Evolutionary conservation across 1,140 invertebrate genomes (phyloP).

Genomic region (Maconellicoccus hirsutus): DNA sequence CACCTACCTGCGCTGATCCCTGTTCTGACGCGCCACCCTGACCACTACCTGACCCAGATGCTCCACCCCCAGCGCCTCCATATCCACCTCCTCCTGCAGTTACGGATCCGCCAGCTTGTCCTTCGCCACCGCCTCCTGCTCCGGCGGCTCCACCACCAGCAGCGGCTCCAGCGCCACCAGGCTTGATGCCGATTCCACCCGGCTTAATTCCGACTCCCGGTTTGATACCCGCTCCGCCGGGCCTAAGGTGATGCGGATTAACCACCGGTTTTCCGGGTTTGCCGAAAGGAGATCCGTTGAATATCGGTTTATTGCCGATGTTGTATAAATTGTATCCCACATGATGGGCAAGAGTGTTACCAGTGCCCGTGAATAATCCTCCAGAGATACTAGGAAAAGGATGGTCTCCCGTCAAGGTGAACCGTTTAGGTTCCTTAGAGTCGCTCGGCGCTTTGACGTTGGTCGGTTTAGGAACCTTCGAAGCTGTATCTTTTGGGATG

Average conservation of each 20-base stretch:
- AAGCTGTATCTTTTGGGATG: background rate
- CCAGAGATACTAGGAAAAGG: background rate
- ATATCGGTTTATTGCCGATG: background rate
- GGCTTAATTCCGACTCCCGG: no score
- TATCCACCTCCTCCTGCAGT: background rate
- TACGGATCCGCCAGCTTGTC: background rate
- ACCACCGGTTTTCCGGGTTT: background rate
- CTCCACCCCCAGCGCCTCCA: background rate
- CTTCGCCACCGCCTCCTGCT: background rate
- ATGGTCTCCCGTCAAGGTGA: background rate
- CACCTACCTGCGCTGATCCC: no score
- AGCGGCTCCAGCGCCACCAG: background rate
- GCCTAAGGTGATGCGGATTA: constrained; percentile 12
- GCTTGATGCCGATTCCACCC: background rate
- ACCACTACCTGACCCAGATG: background rate
- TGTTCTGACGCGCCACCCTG: no score
- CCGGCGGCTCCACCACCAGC: background rate
- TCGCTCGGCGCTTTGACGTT: background rate
- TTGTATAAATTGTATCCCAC: constrained; percentile 13
- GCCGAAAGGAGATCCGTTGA: constrained; percentile 14
- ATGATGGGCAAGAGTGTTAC: background rate
- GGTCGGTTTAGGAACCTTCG: background rate
- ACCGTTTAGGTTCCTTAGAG: background rate
- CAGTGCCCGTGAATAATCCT: background rate
- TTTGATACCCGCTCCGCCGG: background rate